Evolutionary conservation across 2,888 invertebrate species (phyloP).

Genomic region (Seira sanloemensis): DNA sequence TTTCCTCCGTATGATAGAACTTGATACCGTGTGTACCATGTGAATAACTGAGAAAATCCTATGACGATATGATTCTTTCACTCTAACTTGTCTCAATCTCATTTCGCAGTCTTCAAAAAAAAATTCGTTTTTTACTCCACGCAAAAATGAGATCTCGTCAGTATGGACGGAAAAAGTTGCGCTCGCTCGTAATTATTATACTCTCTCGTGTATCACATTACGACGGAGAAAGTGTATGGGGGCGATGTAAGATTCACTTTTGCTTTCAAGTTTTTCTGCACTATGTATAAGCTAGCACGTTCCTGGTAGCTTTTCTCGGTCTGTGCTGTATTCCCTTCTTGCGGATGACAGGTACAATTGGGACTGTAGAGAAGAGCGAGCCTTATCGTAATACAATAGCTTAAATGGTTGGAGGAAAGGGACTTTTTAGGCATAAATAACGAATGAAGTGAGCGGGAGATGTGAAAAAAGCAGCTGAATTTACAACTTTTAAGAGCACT

Average conservation of each 20-base stretch:
- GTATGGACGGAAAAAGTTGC: too few relatives aligned
- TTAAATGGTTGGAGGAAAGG: neutral
- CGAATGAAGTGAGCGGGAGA: conserved; percentile 32
- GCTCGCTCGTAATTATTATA: too few relatives aligned
- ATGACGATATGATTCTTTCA: neutral
- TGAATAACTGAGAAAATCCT: neutral
- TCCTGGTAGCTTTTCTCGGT: too few relatives aligned
- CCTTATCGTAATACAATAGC: neutral
- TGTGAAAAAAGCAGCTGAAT: conserved; percentile 64
- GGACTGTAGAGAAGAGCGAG: neutral
- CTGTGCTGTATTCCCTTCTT: too few relatives aligned
- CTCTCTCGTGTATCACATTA: too few relatives aligned
- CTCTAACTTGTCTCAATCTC: too few relatives aligned
- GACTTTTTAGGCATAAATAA: conserved; percentile 45
- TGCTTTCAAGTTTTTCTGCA: neutral
- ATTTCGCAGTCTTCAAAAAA: too few relatives aligned
- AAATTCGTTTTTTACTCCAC: too few relatives aligned
- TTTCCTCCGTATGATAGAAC: neutral
- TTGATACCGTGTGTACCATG: too few relatives aligned
- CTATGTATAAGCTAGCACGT: neutral
- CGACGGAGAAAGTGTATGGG: too few relatives aligned
- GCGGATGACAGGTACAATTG: neutral
- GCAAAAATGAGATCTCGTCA: too few relatives aligned
- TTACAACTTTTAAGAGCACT: conserved; percentile 63
- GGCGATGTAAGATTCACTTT: too few relatives aligned